These are phyloP conservation scores for Nemoura dubitans DNA, from an alignment of 2,888 invertebrate species.

Conservation along the genomic window DNA sequence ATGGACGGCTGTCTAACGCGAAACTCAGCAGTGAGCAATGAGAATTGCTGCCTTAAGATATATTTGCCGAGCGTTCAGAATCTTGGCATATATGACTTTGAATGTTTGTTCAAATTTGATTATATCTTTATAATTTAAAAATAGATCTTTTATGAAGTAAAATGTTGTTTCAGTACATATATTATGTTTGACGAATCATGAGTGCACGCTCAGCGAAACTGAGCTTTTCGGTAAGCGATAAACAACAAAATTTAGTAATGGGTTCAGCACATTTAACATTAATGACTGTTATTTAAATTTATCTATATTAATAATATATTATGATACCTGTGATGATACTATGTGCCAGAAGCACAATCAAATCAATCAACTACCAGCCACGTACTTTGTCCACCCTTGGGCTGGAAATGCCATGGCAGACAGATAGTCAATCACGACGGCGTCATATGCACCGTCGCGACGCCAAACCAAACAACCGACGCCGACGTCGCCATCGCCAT, in stretches of 20 bases:
- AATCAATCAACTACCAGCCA: no score
- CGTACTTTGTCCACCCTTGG: neutral
- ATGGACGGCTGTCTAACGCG: neutral
- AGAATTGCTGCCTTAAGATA: neutral
- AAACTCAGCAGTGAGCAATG: neutral
- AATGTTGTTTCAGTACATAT: neutral
- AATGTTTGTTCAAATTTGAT: neutral
- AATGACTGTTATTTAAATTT: no score
- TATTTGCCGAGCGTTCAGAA: neutral
- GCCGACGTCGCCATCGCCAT: conserved; percentile 8
- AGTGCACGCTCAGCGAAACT: neutral
- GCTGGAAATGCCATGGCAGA: neutral
- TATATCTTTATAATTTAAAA: neutral
- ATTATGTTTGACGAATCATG: neutral
- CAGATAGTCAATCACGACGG: conserved; percentile 9
- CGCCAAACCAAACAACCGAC: neutral
- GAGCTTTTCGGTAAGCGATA: no score
- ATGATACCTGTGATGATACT: no score
- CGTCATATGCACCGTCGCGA: neutral
- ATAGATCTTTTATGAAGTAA: neutral
- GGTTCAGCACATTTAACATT: no score
- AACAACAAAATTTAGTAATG: no score
- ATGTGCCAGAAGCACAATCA: no score
- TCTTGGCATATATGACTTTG: neutral
- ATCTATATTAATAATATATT: no score